Evolutionary conservation across 1,140 invertebrate genomes (phyloP).

Genomic region (Drosophila teissieri): DNA sequence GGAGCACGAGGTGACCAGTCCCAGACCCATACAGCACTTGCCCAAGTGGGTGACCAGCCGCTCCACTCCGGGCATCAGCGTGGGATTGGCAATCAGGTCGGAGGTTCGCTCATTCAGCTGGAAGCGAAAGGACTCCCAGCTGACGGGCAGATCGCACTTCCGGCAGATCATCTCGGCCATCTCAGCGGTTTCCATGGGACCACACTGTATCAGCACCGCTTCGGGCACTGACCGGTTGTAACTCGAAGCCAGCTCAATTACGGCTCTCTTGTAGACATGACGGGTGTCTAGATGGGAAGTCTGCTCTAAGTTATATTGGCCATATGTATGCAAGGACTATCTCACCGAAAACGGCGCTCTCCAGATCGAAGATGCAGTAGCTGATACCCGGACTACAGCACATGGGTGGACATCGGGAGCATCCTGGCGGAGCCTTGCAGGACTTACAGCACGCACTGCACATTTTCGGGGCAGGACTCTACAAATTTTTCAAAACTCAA

Average conservation of each 20-base stretch:
- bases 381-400: conserved; percentile 48
- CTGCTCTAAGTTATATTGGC: neutral
- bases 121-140: conserved; percentile 53
- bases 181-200: conserved; percentile 80
- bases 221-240: conserved; percentile 83
- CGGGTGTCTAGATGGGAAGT: conserved; percentile 46
- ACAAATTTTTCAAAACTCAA: conserved; percentile 1
- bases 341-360: conserved; percentile 64
- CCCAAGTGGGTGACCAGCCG: conserved; percentile 91
- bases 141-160: conserved; percentile 37
- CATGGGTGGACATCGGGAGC: conserved; percentile 34
- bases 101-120: conserved; percentile 88
- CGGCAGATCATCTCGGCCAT: conserved; percentile 64
- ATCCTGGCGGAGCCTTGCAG: conserved; percentile 21
- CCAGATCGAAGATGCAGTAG: conserved; percentile 67
- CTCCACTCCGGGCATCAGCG: conserved; percentile 89
- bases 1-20: conserved; percentile 94
- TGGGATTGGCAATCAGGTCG: conserved; percentile 90
- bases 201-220: conserved; percentile 87
- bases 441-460: conserved; percentile 14
- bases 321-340: neutral
- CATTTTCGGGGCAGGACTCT: neutral
- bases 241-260: conserved; percentile 38
- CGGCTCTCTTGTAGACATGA: conserved; percentile 61
- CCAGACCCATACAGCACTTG: conserved; percentile 91